Conservation (phyloP, 1,140 invertebrate species). For the Bombus breviceps region DNA sequence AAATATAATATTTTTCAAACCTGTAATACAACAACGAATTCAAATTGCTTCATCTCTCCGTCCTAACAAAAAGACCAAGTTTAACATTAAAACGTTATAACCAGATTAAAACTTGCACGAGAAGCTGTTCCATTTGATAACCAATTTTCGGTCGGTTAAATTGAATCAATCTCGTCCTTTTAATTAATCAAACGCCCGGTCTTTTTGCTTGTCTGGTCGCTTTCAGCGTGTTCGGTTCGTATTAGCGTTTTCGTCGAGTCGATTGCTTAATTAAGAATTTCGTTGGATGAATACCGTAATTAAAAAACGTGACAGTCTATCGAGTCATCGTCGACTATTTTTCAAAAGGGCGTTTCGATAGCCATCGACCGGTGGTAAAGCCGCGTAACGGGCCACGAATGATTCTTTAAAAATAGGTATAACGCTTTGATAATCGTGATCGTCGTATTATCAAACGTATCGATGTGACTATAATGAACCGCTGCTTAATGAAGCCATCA, state of each 20-base stretch:
- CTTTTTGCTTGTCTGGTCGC: not conserved
- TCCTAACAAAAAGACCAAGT: too few species aligned
- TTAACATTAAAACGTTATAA: too few species aligned
- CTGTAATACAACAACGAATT: too few species aligned
- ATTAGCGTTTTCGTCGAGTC: not conserved
- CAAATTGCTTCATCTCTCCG: not conserved
- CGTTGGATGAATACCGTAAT: slow-evolving; percentile 2
- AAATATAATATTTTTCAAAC: not conserved
- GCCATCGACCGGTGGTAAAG: not conserved
- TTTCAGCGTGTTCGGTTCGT: not conserved
- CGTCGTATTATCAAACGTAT: slow-evolving; percentile 18
- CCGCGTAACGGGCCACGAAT: not conserved
- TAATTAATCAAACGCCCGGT: slow-evolving; percentile 12
- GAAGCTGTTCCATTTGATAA: not conserved
- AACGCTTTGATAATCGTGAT: slow-evolving; percentile 28
- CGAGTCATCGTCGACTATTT: not conserved
- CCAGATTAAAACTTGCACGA: not conserved
- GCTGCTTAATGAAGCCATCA: slow-evolving; percentile 43
- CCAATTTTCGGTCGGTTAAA: slow-evolving; percentile 9
- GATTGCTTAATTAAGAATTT: slow-evolving; percentile 33
- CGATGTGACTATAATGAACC: slow-evolving; percentile 28
- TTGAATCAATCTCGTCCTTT: slow-evolving; percentile 12
- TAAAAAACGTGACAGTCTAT: not conserved
- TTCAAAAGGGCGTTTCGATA: not conserved
- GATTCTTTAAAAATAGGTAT: slow-evolving; percentile 24